Evolutionary conservation across 2,797 vertebrate genomes (phyloP).

Genomic region (Argentina silus): DNA sequence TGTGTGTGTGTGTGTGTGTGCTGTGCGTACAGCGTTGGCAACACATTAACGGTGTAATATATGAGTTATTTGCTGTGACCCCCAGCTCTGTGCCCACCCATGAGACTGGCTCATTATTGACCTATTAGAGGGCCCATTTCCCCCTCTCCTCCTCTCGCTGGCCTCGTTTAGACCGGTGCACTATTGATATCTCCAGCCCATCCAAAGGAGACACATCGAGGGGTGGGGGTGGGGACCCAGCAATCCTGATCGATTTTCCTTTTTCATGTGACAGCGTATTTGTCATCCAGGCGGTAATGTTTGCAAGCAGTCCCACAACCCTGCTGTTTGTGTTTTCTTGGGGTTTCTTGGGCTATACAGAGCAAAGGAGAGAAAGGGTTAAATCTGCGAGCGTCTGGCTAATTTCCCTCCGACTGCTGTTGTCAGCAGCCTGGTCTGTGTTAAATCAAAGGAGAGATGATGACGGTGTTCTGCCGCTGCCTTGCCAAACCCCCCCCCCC

Average conservation of each 20-base stretch:
- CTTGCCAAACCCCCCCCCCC: slow-evolving; percentile 22
- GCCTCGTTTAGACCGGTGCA: slow-evolving; percentile 43
- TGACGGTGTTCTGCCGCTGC: slow-evolving; percentile 42
- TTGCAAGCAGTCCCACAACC: neutral
- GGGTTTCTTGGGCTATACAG: slow-evolving; percentile 27
- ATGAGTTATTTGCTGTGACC: slow-evolving; percentile 44
- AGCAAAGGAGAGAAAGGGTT: slow-evolving; percentile 43
- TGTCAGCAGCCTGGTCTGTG: slow-evolving; percentile 57
- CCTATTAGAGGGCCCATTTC: slow-evolving; percentile 56
- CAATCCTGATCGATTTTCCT: slow-evolving; percentile 10
- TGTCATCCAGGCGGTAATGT: slow-evolving; percentile 27
- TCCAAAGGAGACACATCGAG: slow-evolving; percentile 38
- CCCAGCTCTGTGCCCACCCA: slow-evolving; percentile 50
- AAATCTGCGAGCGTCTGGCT: slow-evolving; percentile 50
- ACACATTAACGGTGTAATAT: slow-evolving; percentile 45
- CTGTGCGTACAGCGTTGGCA: neutral
- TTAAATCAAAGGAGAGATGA: slow-evolving; percentile 68
- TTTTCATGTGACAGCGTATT: slow-evolving; percentile 17
- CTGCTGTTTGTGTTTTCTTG: slow-evolving; percentile 28
- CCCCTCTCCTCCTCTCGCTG: slow-evolving; percentile 38
- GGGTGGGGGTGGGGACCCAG: slow-evolving; percentile 12
- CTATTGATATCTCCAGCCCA: slow-evolving; percentile 46
- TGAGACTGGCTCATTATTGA: slow-evolving; percentile 68
- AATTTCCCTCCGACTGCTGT: slow-evolving; percentile 52
- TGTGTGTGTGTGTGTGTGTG: neutral